Evolutionary conservation across 2,888 invertebrate species (phyloP), one percentile per base, ranked within the genome.

Genomic region (Himalopsyche anomala): DNA sequence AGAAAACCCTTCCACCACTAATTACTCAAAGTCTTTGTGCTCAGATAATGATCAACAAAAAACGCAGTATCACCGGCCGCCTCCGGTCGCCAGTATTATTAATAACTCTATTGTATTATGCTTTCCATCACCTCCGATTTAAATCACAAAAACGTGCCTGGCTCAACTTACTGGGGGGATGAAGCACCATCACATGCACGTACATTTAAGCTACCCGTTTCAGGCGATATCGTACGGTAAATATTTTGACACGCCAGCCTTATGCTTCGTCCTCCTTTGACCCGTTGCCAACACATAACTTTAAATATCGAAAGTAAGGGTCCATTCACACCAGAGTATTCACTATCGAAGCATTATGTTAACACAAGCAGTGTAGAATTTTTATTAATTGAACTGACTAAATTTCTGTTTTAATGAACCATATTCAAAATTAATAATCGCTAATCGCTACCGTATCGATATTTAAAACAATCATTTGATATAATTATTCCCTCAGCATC

Each of bases 161-260:
- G 74, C 74, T 74, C 74, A 74, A 36, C 74, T 74, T 74, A 74
- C 74, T 38, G 36, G 38, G 74, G 62, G 74, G 74, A 74, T 74
- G 74, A 74, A 74, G 28, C 74, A 36, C 15, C 74, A 38, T 74
- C 19, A 74, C 74, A 36, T 74, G 74, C 74, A 74, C 74, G 84
- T 84, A 80, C 79, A 84, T 84, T 84, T 55, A 84, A 54, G 38
- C 84, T 80, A 51, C 54, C 54, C 62, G 55, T 55, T 54, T 38
- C 79, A 74, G 74, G 74, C 51, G 54, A 84, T 80, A 84, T 80
- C 79, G 55, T 40, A 62, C 56, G 42, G 85, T 85, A 85, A 85
- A 85, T 85, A 85, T 85, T 81, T 85, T 81, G 85, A 85, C 85
- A 85, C 85, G 85, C 80, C 74, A 85, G 85, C 55, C 55, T 79